Percentiles rank a stretch among this genome's conserved stretches.
Evolutionary conservation across 2,113 vertebrate genomes (phyloP).

Genomic region (Pao palembangensis): DNA sequence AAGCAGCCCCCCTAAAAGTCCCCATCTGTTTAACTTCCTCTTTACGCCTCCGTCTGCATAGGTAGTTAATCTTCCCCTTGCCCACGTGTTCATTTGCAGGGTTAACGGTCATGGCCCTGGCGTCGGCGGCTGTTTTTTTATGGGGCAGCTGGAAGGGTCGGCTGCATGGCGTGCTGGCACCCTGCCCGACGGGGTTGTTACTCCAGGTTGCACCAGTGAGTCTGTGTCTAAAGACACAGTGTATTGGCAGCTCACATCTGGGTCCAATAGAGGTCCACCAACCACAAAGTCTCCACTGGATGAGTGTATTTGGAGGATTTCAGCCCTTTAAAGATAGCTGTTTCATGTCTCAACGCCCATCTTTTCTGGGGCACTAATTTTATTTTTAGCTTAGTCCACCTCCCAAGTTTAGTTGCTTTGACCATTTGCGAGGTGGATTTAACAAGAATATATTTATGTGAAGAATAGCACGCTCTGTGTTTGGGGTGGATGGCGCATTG

Average conservation of each 20-base stretch:
- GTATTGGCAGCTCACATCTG: constrained; percentile 39
- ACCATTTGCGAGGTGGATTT: constrained; percentile 11
- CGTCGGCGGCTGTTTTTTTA: constrained; percentile 54
- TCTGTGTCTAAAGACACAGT: constrained; percentile 37
- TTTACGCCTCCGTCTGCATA: not conserved
- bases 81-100: constrained; percentile 38
- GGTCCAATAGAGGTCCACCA: constrained; percentile 40
- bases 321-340: constrained; percentile 19
- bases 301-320: constrained; percentile 29
- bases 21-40: too few relatives aligned
- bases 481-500: constrained; percentile 19
- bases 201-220: constrained; percentile 28
- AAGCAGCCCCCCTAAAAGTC: too few relatives aligned
- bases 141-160: constrained; percentile 49
- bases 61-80: not conserved
- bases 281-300: constrained; percentile 34
- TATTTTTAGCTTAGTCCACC: too few relatives aligned
- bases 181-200: constrained; percentile 36
- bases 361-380: constrained; percentile 7
- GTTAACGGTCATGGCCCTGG: constrained; percentile 40
- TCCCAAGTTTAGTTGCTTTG: too few relatives aligned
- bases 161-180: constrained; percentile 45
- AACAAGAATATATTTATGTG: not conserved
- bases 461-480: constrained; percentile 15
- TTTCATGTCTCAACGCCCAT: constrained; percentile 40